Evolutionary conservation across 1,140 invertebrate species (phyloP), one percentile per base, ranked within the genome.

Genomic region (Apis dorsata): DNA sequence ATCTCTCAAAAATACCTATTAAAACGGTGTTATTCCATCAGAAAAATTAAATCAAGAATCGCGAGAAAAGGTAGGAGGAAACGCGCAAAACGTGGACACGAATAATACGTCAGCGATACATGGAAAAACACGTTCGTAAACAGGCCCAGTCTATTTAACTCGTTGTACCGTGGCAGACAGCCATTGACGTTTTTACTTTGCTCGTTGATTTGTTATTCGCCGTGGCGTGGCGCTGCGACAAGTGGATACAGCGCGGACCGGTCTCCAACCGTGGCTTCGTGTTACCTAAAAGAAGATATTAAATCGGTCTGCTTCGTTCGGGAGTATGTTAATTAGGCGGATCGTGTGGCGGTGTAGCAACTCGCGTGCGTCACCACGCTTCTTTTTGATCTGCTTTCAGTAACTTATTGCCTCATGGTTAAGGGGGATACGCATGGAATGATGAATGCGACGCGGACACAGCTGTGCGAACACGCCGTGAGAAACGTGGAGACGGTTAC

Each of bases 41-140:
- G 12, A 62, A 62, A n/a, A 1, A n/a, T 62, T 21, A 24, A 62
- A 62, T 12, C 24, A 65, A 28, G 15, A 19, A 28, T 9, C n/a
- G 12, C n/a, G 11, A 49, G 8, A 3, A 62, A 8, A 17, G 2
- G 2, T 4, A 7, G 7, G 3, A 13, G 21, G 15, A 49, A 44
- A 44, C 11, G 13, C 10, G 34, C 34, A 8, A 13, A 69, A 34
- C 24, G n/a, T 8, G 3, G 19, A 44, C 9, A 19, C 0, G 2
- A 17, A 11, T 57, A 44, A 63, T 66, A 74, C 79, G 28, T 28
- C 21, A 44, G 21, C 7, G 8, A 7, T 21, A 75, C 53, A 34
- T 75, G 55, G 44, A 87, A 87, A 84, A 84, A 84, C 57, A 73
- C 59, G 78, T 87, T 78, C 62, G 70, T 78, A 78, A 84, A 84